Percentiles rank a stretch among this genome's conserved stretches.
Evolutionary conservation across 2,888 invertebrate species (phyloP).

Genomic region (Acrobasis suavella): DNA sequence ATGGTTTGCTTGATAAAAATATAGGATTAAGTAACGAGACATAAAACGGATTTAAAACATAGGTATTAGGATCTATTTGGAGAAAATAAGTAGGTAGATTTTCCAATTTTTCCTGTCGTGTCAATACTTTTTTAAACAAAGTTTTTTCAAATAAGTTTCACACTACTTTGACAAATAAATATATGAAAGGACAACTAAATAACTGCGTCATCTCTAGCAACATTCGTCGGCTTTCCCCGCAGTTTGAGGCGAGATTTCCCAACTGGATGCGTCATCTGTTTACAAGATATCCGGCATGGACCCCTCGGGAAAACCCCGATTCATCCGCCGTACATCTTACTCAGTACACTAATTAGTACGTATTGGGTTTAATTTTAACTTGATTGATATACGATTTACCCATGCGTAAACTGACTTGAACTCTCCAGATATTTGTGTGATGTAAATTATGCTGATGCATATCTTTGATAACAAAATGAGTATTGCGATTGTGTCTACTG

Average conservation of each 20-base stretch:
- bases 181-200: neutral
- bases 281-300: conserved; percentile 15
- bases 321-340: conserved; percentile 16
- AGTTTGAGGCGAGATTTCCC: conserved; percentile 19
- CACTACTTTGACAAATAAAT: neutral
- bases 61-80: no score
- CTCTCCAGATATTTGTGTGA: neutral
- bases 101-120: no score
- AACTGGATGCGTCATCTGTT: conserved; percentile 24
- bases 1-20: no score
- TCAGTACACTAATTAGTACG: conserved; percentile 7
- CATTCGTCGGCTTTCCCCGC: conserved; percentile 5
- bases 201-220: neutral
- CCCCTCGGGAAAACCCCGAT: conserved; percentile 16
- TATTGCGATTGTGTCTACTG: conserved; percentile 1
- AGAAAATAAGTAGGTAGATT: no score
- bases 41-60: no score
- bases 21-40: no score
- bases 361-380: conserved; percentile 18
- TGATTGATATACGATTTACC: conserved; percentile 12
- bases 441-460: neutral
- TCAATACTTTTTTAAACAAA: no score
- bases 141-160: no score
- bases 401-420: conserved; percentile 1
- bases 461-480: neutral